Percentiles rank a stretch among this genome's conserved stretches.
Evolutionary conservation across 2,113 vertebrate species (phyloP).

Genomic region (Pachyramphus minor): DNA sequence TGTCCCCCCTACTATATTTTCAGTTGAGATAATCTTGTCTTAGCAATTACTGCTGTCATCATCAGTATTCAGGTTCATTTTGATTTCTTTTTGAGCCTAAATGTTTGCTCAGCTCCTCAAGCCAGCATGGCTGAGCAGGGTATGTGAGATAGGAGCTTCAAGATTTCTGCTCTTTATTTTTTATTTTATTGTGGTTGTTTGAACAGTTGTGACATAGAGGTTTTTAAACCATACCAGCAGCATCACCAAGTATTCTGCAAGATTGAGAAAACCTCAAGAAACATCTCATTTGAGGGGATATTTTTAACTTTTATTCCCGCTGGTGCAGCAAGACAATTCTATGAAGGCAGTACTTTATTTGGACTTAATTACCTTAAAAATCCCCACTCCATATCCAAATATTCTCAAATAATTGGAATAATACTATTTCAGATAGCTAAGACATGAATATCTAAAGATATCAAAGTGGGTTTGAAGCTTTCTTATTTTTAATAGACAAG

Average conservation of each 20-base stretch:
- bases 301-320: neutral
- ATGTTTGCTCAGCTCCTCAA: neutral
- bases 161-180: neutral
- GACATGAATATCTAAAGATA: neutral
- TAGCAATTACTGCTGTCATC: constrained; percentile 29
- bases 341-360: neutral
- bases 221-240: neutral
- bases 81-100: constrained; percentile 24
- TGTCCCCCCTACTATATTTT: neutral
- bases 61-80: neutral
- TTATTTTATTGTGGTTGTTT: neutral
- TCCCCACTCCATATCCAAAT: neutral
- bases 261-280: neutral
- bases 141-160: neutral
- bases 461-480: neutral
- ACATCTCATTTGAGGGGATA: neutral
- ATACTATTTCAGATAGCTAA: neutral
- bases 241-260: neutral
- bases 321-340: neutral
- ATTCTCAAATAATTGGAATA: neutral
- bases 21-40: constrained; percentile 36
- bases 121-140: neutral
- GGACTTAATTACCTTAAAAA: neutral
- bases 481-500: neutral
- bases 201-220: neutral